A percentile compares a stretch with the other conserved stretches of the same genome.
Conservation (phyloP, 2,888 invertebrate genomes). For the Cylindroiulus punctatus region DNA sequence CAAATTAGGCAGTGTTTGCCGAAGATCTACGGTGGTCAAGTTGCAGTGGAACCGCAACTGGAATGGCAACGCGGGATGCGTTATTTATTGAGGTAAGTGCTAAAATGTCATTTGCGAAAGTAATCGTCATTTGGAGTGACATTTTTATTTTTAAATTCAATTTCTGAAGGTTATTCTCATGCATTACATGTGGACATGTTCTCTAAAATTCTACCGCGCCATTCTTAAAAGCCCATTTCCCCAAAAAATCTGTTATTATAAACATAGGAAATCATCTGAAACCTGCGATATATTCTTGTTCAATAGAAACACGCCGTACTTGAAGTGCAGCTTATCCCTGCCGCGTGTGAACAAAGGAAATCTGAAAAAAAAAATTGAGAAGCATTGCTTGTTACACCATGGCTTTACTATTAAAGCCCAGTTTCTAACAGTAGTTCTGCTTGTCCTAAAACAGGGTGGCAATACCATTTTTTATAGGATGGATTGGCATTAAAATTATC, state of each 20-base stretch:
- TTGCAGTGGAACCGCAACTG: slow-evolving; percentile 79
- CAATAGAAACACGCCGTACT: slow-evolving; percentile 89
- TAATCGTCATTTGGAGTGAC: too few species aligned
- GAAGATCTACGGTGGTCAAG: slow-evolving; percentile 77
- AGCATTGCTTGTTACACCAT: too few species aligned
- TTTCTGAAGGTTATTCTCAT: neutral
- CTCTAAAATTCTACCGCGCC: neutral
- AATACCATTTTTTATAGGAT: too few species aligned
- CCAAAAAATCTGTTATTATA: too few species aligned
- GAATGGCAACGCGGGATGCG: slow-evolving; percentile 50
- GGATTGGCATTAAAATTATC: too few species aligned
- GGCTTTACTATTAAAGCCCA: too few species aligned
- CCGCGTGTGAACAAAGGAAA: slow-evolving; percentile 85
- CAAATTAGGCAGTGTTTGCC: slow-evolving; percentile 81
- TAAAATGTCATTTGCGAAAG: neutral
- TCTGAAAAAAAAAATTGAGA: slow-evolving; percentile 71
- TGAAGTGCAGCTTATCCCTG: slow-evolving; percentile 81
- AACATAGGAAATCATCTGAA: neutral
- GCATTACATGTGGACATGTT: neutral
- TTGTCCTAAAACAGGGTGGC: too few species aligned
- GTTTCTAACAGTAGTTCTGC: too few species aligned
- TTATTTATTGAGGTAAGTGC: neutral
- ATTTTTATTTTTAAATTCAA: too few species aligned
- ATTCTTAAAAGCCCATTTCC: too few species aligned
- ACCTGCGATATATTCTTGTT: slow-evolving; percentile 93